phyloP scores from a whole-genome alignment of 2,888 invertebrate species.

The Stenurella melanura region DNA sequence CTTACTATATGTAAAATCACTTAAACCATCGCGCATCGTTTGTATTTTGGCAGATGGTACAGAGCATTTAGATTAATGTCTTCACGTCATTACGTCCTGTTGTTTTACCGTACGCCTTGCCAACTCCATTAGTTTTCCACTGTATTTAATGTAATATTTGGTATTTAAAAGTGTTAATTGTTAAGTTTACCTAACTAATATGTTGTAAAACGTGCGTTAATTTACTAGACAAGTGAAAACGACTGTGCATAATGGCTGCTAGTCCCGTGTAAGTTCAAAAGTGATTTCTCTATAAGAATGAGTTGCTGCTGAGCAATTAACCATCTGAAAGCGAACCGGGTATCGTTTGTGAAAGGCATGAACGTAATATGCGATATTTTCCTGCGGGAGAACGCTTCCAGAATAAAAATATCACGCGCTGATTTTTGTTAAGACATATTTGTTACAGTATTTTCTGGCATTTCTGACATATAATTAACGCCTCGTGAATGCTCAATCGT shows the following conservation, averaged over 20 bases:
- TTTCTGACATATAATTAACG: too few species aligned
- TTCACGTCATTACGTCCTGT: background rate
- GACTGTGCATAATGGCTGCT: background rate
- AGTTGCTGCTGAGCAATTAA: background rate
- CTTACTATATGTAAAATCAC: too few species aligned
- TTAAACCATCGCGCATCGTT: background rate
- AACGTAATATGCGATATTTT: background rate
- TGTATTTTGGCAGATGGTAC: background rate
- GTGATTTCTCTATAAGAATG: background rate
- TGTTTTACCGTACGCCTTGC: background rate
- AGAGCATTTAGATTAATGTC: background rate
- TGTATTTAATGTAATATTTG: background rate
- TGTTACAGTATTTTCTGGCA: too few species aligned
- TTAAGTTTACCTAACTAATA: background rate
- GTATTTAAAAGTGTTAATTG: slow-evolving; percentile 1
- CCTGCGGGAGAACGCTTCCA: background rate
- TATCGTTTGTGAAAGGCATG: background rate
- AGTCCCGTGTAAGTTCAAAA: background rate
- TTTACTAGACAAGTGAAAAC: background rate
- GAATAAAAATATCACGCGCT: too few species aligned
- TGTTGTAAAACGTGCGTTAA: background rate
- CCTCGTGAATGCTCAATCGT: too few species aligned
- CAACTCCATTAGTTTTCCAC: background rate
- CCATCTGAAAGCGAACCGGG: background rate
- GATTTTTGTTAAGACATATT: too few species aligned